Conservation (phyloP, 2,888 invertebrate species). For the Epicampocera succincta region DNA sequence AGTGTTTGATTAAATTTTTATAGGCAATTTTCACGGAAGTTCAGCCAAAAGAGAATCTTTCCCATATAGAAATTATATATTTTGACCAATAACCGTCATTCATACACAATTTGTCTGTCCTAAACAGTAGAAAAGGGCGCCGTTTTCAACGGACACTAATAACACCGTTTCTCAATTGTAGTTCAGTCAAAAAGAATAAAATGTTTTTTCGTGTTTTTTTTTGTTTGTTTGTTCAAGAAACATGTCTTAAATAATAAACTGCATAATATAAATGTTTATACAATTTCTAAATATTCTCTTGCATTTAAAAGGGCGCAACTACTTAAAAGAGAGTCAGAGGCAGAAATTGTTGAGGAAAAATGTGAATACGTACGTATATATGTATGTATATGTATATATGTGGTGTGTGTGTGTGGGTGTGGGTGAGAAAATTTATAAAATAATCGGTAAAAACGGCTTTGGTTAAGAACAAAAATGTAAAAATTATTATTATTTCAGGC, state of each 20-base stretch:
- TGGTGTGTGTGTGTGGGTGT: too few species aligned
- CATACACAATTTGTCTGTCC: too few species aligned
- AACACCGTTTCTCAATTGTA: background rate
- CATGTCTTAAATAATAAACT: slow-evolving; percentile 55
- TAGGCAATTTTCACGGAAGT: too few species aligned
- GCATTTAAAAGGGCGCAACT: background rate
- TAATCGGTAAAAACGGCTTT: slow-evolving; percentile 47
- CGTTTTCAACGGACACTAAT: background rate
- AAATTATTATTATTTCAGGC: slow-evolving; percentile 69
- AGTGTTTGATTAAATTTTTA: too few species aligned
- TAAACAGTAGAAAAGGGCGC: too few species aligned
- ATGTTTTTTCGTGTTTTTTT: too few species aligned
- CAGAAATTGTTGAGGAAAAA: background rate
- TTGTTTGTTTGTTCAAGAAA: slow-evolving; percentile 1
- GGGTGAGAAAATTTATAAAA: too few species aligned
- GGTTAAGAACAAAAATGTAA: slow-evolving; percentile 31
- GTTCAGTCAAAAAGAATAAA: background rate
- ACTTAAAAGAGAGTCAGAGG: background rate
- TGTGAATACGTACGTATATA: background rate
- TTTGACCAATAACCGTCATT: too few species aligned
- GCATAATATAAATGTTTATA: slow-evolving; percentile 62
- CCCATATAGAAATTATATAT: too few species aligned
- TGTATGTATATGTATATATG: too few species aligned
- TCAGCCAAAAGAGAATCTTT: too few species aligned
- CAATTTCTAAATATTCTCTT: slow-evolving; percentile 40